Percentiles rank a stretch among this genome's conserved stretches.
phyloP scores from a whole-genome alignment of 2,113 vertebrate genomes.

The Sigmodon hispidus region DNA sequence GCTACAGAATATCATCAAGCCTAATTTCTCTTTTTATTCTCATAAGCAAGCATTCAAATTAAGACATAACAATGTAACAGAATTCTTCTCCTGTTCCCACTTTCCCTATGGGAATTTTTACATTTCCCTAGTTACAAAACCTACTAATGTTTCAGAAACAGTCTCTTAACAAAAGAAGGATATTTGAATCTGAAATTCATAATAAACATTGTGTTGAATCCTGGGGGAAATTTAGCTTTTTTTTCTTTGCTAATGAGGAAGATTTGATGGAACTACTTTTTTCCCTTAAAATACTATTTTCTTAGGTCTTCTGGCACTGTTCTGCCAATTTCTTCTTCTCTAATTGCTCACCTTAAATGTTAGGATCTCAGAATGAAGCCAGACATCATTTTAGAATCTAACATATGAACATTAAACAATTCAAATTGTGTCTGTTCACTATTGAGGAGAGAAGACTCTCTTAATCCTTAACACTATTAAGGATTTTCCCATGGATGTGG shows the following conservation, averaged over 20 bases:
- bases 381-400: neutral
- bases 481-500: neutral
- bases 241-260: neutral
- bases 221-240: neutral
- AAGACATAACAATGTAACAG: conserved; percentile 6
- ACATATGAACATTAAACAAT: neutral
- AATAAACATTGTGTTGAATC: neutral
- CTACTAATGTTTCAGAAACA: neutral
- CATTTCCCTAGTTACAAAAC: conserved; percentile 25
- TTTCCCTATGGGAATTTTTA: neutral
- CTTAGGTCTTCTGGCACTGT: neutral
- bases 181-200: conserved; percentile 13
- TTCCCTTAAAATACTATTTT: neutral
- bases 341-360: neutral
- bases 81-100: neutral
- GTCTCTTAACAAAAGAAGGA: conserved; percentile 21
- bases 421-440: neutral
- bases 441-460: neutral
- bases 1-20: neutral
- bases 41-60: conserved; percentile 14
- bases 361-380: neutral
- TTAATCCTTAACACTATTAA: neutral
- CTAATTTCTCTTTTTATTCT: neutral
- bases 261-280: neutral
- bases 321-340: neutral